Evolutionary conservation across 2,797 vertebrate species (phyloP), one percentile per base, ranked within the genome.

Genomic region (Gadopsis marmoratus): DNA sequence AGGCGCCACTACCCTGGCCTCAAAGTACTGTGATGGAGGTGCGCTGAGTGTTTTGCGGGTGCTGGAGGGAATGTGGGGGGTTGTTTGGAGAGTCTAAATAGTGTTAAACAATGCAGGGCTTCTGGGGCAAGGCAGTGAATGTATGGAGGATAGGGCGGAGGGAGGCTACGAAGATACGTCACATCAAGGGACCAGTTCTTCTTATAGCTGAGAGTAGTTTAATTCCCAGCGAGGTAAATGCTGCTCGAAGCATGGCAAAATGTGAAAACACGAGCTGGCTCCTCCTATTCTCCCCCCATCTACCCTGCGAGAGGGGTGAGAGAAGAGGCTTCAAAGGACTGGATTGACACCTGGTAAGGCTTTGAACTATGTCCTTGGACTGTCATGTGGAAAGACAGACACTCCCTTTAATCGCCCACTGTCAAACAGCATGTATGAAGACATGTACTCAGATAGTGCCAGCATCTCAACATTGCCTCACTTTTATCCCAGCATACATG

Each of bases 301-400:
- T 65, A 66, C 64, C 78, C 77, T 89, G 74, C 87, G 81, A 88
- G 80, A 85, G 55, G 59, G 14, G 56, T 69, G 77, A 88, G 77
- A 74, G 85, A 78, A 37, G 69, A 88, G 73, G 88, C 90, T 93
- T 93, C 90, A 93, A 94, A 94, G 89, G 77, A 76, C 48, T 78
- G 71, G 45, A 86, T 35, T 91, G 87, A 89, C 81, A 89, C 89
- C 86, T 76, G 68, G 78, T 48, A 72, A 59, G 37, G 86, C 92
- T 93, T 93, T 92, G 90, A 94, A 92, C 88, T 45, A 3, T 86
- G 88, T 92, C 89, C 89, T 86, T 90, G 85, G 88, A 88, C 87
- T 81, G 87, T 89, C 91, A 88, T 76, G 64, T 33, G 41, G 56
- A 86, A 79, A 91, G 86, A 81, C 84, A 86, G 69, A 84, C 78